A percentile compares a stretch with the other conserved stretches of the same genome.
These are phyloP conservation scores for Prinia subflava DNA, from an alignment of 2,113 vertebrate genomes.

Conservation along the genomic window DNA sequence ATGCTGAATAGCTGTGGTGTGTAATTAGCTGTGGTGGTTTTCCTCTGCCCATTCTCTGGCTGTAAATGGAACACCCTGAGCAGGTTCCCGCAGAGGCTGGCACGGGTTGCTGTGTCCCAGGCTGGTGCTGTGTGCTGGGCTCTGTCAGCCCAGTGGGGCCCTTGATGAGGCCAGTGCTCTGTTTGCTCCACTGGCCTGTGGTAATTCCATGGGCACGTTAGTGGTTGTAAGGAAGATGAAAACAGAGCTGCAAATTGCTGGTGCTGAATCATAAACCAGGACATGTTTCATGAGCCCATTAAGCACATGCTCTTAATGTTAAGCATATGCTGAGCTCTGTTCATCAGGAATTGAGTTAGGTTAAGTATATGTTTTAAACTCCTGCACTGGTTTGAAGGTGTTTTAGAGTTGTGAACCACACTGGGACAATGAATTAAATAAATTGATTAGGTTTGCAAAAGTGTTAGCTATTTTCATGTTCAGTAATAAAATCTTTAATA, in stretches of 20 bases:
- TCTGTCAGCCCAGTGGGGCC: not conserved
- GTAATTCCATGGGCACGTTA: accelerated
- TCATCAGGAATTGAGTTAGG: not conserved
- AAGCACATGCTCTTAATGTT: not conserved
- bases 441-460: not conserved
- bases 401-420: not conserved
- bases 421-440: slow-evolving; percentile 13
- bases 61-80: not conserved
- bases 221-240: not conserved
- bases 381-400: not conserved
- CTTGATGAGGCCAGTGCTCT: not conserved
- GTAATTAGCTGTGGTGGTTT: not conserved
- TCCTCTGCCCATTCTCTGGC: accelerated
- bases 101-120: not conserved
- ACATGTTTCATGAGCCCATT: not conserved
- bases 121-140: not conserved
- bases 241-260: not conserved
- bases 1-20: not conserved
- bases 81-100: not conserved
- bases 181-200: not conserved
- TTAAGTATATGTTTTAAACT: not conserved
- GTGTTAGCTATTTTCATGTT: not conserved
- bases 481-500: not conserved
- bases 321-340: slow-evolving; percentile 6
- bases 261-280: not conserved